Conservation (phyloP, 2,113 vertebrate genomes). For the Pagrus major region DNA sequence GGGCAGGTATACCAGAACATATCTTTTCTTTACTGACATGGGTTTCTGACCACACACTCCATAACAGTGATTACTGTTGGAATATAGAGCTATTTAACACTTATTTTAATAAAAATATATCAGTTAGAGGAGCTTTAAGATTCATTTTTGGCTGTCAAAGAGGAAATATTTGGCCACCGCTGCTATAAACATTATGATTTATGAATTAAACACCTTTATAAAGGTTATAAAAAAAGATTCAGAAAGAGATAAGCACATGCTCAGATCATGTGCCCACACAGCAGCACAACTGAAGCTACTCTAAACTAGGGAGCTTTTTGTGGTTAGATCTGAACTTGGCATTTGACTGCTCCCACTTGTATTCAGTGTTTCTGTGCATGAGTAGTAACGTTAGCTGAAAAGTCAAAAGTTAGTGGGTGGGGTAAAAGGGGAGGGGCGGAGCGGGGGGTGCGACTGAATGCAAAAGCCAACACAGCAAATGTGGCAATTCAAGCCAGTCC, state of each 20-base stretch:
- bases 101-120: no score
- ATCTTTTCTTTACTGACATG: no score
- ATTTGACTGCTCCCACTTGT: not conserved
- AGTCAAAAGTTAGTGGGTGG: conserved; percentile 16
- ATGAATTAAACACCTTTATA: not conserved
- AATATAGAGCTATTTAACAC: no score
- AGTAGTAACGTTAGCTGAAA: conserved; percentile 30
- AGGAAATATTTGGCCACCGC: no score
- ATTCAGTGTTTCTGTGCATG: conserved; percentile 2
- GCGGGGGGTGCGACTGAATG: conserved; percentile 62
- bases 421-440: not conserved
- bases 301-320: not conserved
- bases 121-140: no score
- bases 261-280: not conserved
- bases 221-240: accelerated
- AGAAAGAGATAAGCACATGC: not conserved
- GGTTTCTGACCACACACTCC: no score
- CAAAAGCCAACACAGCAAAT: conserved; percentile 82
- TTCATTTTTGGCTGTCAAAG: no score
- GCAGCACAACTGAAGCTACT: not conserved
- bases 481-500: conserved; percentile 20
- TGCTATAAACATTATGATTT: not conserved
- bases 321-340: not conserved
- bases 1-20: no score
- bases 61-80: no score